A percentile compares a stretch with the other conserved stretches of the same genome.
Conservation (phyloP, 2,888 invertebrate species). For the Agrotis segetum region DNA sequence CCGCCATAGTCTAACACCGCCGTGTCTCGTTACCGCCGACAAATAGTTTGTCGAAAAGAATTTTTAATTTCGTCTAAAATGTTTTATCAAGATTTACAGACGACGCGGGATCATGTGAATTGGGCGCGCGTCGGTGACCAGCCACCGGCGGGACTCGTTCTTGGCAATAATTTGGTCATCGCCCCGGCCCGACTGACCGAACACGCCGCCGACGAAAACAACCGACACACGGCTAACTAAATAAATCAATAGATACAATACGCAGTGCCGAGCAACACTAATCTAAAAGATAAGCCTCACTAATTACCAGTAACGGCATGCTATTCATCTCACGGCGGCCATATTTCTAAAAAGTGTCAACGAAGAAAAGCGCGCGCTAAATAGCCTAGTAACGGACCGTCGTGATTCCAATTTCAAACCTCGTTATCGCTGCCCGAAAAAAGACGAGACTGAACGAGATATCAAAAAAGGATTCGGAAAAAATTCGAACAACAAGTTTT, state of each 20-base stretch:
- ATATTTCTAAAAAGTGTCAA: constrained; percentile 79
- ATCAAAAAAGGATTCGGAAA: constrained; percentile 79
- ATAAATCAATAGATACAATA: constrained; percentile 70
- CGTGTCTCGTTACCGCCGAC: constrained; percentile 70
- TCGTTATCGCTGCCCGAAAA: constrained; percentile 82
- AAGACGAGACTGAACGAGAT: constrained; percentile 73
- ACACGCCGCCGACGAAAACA: constrained; percentile 68
- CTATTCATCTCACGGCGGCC: constrained; percentile 77
- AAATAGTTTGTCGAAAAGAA: constrained; percentile 64
- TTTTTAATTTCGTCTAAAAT: constrained; percentile 77
- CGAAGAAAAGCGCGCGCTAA: constrained; percentile 78
- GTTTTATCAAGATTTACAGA: constrained; percentile 81
- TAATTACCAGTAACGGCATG: constrained; percentile 79
- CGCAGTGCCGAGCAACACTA: constrained; percentile 70
- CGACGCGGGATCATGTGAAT: constrained; percentile 73
- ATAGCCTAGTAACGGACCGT: constrained; percentile 80
- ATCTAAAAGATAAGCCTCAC: constrained; percentile 80
- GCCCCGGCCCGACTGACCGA: constrained; percentile 74
- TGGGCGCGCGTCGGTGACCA: constrained; percentile 69
- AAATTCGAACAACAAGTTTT: constrained; percentile 75
- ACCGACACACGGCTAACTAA: constrained; percentile 59
- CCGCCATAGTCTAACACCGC: constrained; percentile 59
- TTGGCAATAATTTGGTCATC: constrained; percentile 88
- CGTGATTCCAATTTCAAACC: constrained; percentile 88
- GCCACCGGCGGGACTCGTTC: constrained; percentile 82